Percentiles rank a stretch among this genome's conserved stretches.
phyloP scores from a whole-genome alignment of 1,140 invertebrate species.

The Drosophila varians region DNA sequence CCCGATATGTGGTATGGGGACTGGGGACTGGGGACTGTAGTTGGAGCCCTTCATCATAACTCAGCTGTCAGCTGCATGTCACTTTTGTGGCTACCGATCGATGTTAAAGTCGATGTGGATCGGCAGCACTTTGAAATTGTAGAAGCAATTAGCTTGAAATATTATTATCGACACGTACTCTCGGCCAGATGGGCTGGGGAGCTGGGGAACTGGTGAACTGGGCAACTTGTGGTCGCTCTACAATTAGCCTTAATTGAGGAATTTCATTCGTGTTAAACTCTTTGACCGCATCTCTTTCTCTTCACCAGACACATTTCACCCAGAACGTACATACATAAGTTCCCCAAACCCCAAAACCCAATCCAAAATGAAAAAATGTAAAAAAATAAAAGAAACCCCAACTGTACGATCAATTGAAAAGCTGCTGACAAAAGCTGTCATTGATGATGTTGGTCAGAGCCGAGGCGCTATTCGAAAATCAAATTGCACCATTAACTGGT shows the following conservation, averaged over 20 bases:
- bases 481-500: constrained; percentile 77
- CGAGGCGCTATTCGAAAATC: constrained; percentile 68
- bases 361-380: not conserved
- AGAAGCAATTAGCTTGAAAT: constrained; percentile 77
- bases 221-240: constrained; percentile 46
- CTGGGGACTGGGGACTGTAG: constrained; percentile 3
- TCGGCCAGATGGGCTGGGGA: constrained; percentile 18
- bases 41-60: constrained; percentile 64
- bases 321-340: no score
- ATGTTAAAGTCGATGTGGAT: constrained; percentile 42
- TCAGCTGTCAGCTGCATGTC: constrained; percentile 82
- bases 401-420: constrained; percentile 64
- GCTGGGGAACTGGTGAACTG: no score
- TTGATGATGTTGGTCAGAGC: constrained; percentile 50
- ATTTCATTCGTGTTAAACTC: constrained; percentile 78
- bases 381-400: not conserved
- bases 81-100: constrained; percentile 79
- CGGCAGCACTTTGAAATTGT: constrained; percentile 67
- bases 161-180: constrained; percentile 82
- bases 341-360: constrained; percentile 11
- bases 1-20: constrained; percentile 9
- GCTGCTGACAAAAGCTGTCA: constrained; percentile 82
- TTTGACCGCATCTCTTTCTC: constrained; percentile 71
- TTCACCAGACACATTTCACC: constrained; percentile 52
- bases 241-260: constrained; percentile 80